phyloP scores from a whole-genome alignment of 2,113 vertebrate species.

The Centropus unirufus region DNA sequence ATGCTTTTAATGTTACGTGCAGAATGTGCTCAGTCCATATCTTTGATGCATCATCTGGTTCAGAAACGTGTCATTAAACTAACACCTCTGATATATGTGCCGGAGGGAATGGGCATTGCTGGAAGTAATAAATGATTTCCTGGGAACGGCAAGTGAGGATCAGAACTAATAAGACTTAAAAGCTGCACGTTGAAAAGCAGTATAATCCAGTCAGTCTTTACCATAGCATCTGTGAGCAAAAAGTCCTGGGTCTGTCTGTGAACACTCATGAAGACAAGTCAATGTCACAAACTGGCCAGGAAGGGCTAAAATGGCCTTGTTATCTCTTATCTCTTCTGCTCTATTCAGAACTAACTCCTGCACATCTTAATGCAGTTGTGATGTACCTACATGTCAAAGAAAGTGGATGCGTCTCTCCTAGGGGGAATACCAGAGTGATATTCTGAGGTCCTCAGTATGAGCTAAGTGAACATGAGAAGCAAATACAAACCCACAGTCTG shows the following conservation, averaged over 20 bases:
- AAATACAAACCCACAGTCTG: not conserved
- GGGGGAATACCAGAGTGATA: not conserved
- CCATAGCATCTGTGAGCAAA: not conserved
- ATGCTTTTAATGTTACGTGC: not conserved
- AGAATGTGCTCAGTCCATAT: not conserved
- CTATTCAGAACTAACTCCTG: not conserved
- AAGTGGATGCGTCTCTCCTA: not conserved
- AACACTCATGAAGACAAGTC: not conserved
- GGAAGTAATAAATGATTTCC: not conserved
- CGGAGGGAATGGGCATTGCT: not conserved
- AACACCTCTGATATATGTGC: not conserved
- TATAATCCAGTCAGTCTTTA: not conserved
- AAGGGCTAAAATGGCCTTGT: not conserved
- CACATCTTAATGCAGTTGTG: not conserved
- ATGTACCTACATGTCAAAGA: not conserved
- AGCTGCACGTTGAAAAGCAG: not conserved
- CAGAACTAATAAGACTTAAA: not conserved
- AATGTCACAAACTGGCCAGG: not conserved
- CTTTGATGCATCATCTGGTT: not conserved
- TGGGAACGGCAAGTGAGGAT: not conserved
- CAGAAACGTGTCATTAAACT: not conserved
- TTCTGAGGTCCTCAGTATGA: not conserved
- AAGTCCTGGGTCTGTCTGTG: not conserved
- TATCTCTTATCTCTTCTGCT: not conserved
- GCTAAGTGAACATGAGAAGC: not conserved